phyloP scores from a whole-genome alignment of 2,888 invertebrate species.

The Phaedon cochleariae region DNA sequence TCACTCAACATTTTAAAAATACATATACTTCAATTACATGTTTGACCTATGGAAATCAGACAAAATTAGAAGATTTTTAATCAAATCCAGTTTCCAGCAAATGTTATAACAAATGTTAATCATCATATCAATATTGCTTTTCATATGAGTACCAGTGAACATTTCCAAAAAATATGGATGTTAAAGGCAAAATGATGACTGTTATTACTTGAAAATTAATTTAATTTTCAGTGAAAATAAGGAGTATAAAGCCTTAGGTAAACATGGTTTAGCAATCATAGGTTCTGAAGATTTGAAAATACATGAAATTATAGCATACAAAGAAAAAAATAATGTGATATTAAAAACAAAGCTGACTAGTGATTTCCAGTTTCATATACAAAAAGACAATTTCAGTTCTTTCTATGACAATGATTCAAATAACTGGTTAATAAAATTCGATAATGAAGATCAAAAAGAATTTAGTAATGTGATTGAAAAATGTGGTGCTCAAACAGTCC shows the following conservation, averaged over 20 bases:
- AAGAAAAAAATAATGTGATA: slow-evolving; percentile 56
- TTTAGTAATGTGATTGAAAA: slow-evolving; percentile 44
- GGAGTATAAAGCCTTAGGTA: slow-evolving; percentile 55
- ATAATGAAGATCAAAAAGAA: slow-evolving; percentile 46
- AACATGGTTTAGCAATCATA: slow-evolving; percentile 63
- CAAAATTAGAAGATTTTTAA: too few relatives aligned
- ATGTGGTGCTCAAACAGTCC: slow-evolving; percentile 38
- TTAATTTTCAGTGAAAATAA: slow-evolving; percentile 53
- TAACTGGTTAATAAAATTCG: slow-evolving; percentile 55
- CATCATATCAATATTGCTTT: too few relatives aligned
- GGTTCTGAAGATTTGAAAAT: slow-evolving; percentile 45
- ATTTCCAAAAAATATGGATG: too few relatives aligned
- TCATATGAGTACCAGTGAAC: too few relatives aligned
- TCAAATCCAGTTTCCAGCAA: too few relatives aligned
- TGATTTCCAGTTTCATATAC: slow-evolving; percentile 45
- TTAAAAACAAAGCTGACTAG: slow-evolving; percentile 47
- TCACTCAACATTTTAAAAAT: too few relatives aligned
- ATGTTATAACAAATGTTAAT: too few relatives aligned
- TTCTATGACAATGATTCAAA: slow-evolving; percentile 53
- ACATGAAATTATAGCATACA: slow-evolving; percentile 58
- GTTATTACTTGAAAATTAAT: too few relatives aligned
- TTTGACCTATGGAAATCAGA: too few relatives aligned
- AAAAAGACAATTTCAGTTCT: slow-evolving; percentile 50
- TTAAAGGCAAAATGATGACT: too few relatives aligned
- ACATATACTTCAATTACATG: too few relatives aligned